phyloP scores from a whole-genome alignment of 2,888 invertebrate species.

The Lathronympha strigana region DNA sequence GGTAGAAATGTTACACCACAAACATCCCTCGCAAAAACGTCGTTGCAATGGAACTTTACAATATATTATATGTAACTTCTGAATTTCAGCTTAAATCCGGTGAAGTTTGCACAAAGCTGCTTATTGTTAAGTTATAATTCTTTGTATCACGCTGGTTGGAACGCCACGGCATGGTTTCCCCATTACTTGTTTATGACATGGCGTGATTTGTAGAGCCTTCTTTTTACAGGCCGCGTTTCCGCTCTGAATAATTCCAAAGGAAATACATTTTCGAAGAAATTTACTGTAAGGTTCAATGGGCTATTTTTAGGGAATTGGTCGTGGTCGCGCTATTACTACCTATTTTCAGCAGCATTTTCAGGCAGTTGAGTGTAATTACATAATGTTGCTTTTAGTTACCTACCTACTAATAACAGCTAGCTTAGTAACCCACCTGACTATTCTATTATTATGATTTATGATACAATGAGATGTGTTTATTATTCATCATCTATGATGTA shows the following conservation, averaged over 20 bases:
- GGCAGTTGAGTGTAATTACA: not conserved
- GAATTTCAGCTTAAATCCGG: conserved; percentile 5
- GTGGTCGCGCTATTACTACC: not conserved
- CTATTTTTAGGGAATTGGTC: not conserved
- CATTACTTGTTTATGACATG: conserved; percentile 37
- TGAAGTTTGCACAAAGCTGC: conserved; percentile 30
- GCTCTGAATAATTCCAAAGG: conserved; percentile 26
- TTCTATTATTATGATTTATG: not conserved
- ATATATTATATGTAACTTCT: not conserved
- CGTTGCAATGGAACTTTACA: not conserved
- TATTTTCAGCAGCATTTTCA: too few species aligned
- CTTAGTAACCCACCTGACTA: not conserved
- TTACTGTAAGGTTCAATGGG: conserved; percentile 1
- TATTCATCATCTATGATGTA: not conserved
- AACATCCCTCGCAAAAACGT: not conserved
- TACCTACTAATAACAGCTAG: too few species aligned
- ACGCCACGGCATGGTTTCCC: conserved; percentile 15
- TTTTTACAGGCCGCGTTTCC: conserved; percentile 32
- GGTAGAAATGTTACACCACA: not conserved
- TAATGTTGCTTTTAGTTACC: not conserved
- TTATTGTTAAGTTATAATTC: conserved; percentile 19
- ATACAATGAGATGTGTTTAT: conserved; percentile 1
- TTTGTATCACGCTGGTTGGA: conserved; percentile 26
- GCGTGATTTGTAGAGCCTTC: conserved; percentile 39
- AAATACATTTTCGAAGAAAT: conserved; percentile 22